Percentiles rank a stretch among this genome's conserved stretches.
Evolutionary conservation across 2,113 vertebrate species (phyloP).

Genomic region (Gracilinanus agilis): DNA sequence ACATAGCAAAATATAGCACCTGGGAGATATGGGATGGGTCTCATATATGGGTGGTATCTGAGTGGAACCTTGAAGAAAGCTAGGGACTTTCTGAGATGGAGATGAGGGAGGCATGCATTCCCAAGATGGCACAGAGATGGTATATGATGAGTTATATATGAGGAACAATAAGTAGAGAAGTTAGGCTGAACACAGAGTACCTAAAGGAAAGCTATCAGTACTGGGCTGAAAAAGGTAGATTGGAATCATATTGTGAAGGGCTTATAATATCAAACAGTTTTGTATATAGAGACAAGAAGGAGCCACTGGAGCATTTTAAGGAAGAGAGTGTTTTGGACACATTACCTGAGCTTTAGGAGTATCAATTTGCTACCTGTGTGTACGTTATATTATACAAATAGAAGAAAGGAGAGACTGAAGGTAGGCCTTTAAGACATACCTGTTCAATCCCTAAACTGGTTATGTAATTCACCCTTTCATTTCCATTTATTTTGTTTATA

Average conservation of each 20-base stretch:
- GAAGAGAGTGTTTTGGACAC: background rate
- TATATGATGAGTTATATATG: background rate
- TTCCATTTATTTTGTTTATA: conserved; percentile 35
- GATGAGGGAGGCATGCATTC: background rate
- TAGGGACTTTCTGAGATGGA: background rate
- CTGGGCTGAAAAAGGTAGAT: background rate
- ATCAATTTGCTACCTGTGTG: background rate
- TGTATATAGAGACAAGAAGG: background rate
- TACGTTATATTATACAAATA: background rate
- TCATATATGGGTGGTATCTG: background rate
- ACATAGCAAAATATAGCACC: background rate
- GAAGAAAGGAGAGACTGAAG: background rate
- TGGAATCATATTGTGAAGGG: background rate
- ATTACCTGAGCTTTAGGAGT: background rate
- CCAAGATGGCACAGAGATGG: background rate
- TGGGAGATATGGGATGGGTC: background rate
- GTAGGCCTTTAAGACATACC: background rate
- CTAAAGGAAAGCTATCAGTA: background rate
- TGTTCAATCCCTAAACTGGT: background rate
- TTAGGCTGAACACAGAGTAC: background rate
- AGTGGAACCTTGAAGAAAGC: background rate
- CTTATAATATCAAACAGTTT: background rate
- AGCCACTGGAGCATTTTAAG: background rate
- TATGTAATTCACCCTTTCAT: background rate
- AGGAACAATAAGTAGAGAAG: background rate